Evolutionary conservation across 2,113 vertebrate genomes (phyloP).

Genomic region (Clarias macrocephalus): DNA sequence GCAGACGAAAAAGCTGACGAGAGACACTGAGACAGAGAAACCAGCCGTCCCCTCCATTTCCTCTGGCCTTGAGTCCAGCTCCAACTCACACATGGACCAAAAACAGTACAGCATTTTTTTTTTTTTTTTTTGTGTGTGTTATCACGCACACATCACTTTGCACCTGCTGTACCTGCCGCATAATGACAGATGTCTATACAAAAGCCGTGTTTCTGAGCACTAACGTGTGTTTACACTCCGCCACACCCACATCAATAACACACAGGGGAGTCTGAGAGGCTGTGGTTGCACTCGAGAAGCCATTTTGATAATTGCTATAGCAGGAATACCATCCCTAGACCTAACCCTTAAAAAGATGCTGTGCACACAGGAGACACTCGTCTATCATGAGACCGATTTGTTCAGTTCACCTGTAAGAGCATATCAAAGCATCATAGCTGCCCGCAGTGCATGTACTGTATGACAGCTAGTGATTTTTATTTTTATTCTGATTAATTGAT

Average conservation of each 20-base stretch:
- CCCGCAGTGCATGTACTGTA: not conserved
- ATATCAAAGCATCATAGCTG: not conserved
- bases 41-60: constrained; percentile 7
- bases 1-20: constrained; percentile 25
- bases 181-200: constrained; percentile 28
- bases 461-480: not conserved
- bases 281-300: not conserved
- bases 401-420: not conserved
- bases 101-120: not conserved
- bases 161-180: not conserved
- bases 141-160: constrained; percentile 22
- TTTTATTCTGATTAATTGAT: not conserved
- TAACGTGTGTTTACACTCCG: constrained; percentile 28
- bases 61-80: constrained; percentile 34
- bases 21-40: not conserved
- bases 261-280: not conserved
- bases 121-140: not conserved
- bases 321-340: not conserved
- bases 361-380: not conserved
- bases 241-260: not conserved
- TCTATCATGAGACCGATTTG: not conserved
- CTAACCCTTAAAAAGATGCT: not conserved
- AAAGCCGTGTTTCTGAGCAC: not conserved
- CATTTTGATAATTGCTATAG: not conserved
- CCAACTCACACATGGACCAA: not conserved